Conservation (phyloP, 2,797 vertebrate species). For the Brachyrhaphis roseni region DNA sequence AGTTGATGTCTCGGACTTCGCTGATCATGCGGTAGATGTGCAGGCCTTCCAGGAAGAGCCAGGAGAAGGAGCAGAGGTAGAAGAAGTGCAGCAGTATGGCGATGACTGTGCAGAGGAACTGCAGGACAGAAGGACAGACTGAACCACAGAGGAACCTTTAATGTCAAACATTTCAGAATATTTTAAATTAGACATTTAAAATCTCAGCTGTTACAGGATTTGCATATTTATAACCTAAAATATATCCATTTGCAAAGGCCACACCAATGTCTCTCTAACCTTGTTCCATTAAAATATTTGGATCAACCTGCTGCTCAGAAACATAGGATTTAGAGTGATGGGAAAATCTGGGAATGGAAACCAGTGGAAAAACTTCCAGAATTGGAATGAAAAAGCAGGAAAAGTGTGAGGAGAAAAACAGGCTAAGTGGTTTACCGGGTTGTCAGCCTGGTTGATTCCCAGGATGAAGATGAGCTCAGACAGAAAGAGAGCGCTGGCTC, state of each 20-base stretch:
- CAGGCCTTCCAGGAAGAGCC: constrained; percentile 93
- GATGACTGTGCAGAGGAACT: constrained; percentile 95
- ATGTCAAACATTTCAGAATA: background rate
- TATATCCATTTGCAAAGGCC: background rate
- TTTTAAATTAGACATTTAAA: background rate
- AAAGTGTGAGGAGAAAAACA: background rate
- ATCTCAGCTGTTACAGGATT: background rate
- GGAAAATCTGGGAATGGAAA: background rate
- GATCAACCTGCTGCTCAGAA: background rate
- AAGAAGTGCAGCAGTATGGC: constrained; percentile 97
- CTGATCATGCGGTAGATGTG: constrained; percentile 92
- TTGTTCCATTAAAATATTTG: background rate
- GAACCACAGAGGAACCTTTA: background rate
- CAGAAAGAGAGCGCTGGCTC: constrained; percentile 85
- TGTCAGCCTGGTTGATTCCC: constrained; percentile 94
- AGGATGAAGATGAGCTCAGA: constrained; percentile 92
- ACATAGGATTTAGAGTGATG: background rate
- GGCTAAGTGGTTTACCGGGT: constrained; percentile 76
- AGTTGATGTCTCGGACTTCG: constrained; percentile 91
- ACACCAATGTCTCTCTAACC: background rate
- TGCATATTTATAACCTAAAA: background rate
- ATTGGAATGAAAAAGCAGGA: background rate
- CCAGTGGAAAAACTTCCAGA: background rate
- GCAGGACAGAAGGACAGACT: constrained; percentile 8
- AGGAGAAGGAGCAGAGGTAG: constrained; percentile 93